A percentile compares a stretch with the other conserved stretches of the same genome.
Conservation (phyloP, 1,140 invertebrate species). For the Diabrotica undecimpunctata region DNA sequence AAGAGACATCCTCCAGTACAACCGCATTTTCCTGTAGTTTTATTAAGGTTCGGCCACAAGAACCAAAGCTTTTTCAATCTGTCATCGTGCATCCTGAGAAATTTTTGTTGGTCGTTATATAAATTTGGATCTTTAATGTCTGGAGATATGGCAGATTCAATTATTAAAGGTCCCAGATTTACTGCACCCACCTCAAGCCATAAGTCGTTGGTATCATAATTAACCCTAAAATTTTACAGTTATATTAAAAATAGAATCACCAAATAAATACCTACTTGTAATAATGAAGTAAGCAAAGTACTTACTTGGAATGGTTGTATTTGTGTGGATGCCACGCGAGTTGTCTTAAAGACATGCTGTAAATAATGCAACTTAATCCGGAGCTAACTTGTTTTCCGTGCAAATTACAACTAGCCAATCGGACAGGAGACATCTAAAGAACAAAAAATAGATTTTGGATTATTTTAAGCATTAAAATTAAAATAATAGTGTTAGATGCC, state of each 20-base stretch:
- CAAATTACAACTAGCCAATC: constrained; percentile 88
- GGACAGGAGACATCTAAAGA: constrained; percentile 72
- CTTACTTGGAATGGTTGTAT: constrained; percentile 43
- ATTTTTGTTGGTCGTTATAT: constrained; percentile 75
- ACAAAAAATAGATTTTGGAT: constrained; percentile 5
- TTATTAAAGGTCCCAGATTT: constrained; percentile 80
- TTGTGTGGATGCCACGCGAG: constrained; percentile 56
- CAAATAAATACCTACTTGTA: no score
- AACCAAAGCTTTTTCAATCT: constrained; percentile 90
- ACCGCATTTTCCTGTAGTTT: constrained; percentile 75
- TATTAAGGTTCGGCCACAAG: constrained; percentile 70
- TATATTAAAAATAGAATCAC: no score
- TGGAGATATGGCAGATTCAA: constrained; percentile 87
- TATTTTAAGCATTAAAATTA: no score
- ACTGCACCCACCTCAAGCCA: constrained; percentile 94
- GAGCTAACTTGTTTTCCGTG: constrained; percentile 86
- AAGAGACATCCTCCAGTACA: constrained; percentile 93
- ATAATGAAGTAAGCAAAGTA: constrained; percentile 4
- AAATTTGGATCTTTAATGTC: constrained; percentile 71
- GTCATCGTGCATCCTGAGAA: constrained; percentile 85
- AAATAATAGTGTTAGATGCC: no score
- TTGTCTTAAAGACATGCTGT: constrained; percentile 71
- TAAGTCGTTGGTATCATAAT: constrained; percentile 59
- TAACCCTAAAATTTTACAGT: constrained; percentile 23
- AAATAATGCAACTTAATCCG: constrained; percentile 84